Percentiles rank a stretch among this genome's conserved stretches.
These are phyloP conservation scores for Centruroides vittatus DNA, from an alignment of 1,140 invertebrate species.

Conservation along the genomic window DNA sequence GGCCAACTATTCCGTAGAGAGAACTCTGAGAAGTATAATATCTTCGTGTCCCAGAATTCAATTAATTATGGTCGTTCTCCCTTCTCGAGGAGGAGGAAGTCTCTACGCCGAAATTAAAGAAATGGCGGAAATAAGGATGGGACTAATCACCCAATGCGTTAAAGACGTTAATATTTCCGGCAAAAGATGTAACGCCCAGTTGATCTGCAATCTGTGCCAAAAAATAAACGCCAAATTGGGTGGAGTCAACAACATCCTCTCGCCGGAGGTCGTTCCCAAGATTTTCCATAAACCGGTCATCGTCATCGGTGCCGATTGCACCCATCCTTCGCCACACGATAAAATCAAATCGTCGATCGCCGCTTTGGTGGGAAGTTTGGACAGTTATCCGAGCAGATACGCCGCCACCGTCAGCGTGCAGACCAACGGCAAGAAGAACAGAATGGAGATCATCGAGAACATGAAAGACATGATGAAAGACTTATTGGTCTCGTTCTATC, in stretches of 20 bases:
- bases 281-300: too few relatives aligned
- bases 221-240: too few relatives aligned
- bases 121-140: slow-evolving; percentile 52
- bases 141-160: slow-evolving; percentile 68
- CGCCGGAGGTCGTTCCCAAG: too few relatives aligned
- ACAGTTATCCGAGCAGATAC: slow-evolving; percentile 9
- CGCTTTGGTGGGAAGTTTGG: slow-evolving; percentile 34
- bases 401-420: slow-evolving; percentile 10
- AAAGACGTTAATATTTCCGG: slow-evolving; percentile 39
- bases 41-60: neutral
- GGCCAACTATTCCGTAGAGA: neutral
- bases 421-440: slow-evolving; percentile 3
- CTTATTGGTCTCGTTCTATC: slow-evolving; percentile 29
- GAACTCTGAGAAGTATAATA: neutral
- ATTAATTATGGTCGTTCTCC: slow-evolving; percentile 5
- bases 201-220: too few relatives aligned
- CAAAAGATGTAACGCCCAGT: slow-evolving; percentile 17
- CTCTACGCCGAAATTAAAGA: slow-evolving; percentile 46
- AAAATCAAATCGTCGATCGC: slow-evolving; percentile 59
- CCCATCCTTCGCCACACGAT: slow-evolving; percentile 56
- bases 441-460: slow-evolving; percentile 26
- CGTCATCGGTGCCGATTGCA: too few relatives aligned
- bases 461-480: slow-evolving; percentile 49
- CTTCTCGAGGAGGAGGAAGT: neutral
- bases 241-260: too few relatives aligned